Base-by-base conservation (phyloP, 1,140 invertebrate genomes). In the Cyclargus thomasi region DNA sequence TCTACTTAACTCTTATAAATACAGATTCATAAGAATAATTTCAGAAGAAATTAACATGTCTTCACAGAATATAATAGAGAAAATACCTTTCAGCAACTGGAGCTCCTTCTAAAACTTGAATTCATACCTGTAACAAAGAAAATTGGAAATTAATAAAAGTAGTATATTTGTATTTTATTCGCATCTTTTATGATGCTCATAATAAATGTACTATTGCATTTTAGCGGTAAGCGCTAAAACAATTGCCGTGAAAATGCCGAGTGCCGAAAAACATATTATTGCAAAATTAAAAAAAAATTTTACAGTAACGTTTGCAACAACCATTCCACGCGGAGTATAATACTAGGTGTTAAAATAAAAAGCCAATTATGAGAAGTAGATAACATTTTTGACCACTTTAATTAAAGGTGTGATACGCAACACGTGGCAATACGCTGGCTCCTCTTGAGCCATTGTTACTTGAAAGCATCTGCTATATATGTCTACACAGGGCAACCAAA, bases 341-440 rank as follows among this genome's bases (percentile, higher is more conserved):
- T 21, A 59, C 55, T 59, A 59, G 55, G 18, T 20, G 55, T 59
- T 59, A 59, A 20, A 59, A 59, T 21, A 21, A 59, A 59, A 59
- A 59, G 39, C 55, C 55, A 59, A 59, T 59, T 59, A 59, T 21
- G 20, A 59, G 18, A 59, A 20, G 10, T 20, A 11, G 55, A 59
- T 59, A 59, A 59, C 17, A 59, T 59, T 59, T 59, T 59, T 59
- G 18, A 20, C 55, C 55, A 59, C 20, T 59, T 21, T 59, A 59
- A 59, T 59, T 59, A 59, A 59, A 59, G 20, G 20, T 20, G 53
- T 5, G n/a, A 18, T n/a, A 59, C 18, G 55, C 55, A 59, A 59
- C 14, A 59, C 17, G 10, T 59, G 8, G 1, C 29, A 29, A 29
- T 8, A 29, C 29, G 29, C 29, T 21, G 55, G 55, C 55, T 20